Conservation (phyloP, 2,113 vertebrate species). For the Semicossyphus pulcher region DNA sequence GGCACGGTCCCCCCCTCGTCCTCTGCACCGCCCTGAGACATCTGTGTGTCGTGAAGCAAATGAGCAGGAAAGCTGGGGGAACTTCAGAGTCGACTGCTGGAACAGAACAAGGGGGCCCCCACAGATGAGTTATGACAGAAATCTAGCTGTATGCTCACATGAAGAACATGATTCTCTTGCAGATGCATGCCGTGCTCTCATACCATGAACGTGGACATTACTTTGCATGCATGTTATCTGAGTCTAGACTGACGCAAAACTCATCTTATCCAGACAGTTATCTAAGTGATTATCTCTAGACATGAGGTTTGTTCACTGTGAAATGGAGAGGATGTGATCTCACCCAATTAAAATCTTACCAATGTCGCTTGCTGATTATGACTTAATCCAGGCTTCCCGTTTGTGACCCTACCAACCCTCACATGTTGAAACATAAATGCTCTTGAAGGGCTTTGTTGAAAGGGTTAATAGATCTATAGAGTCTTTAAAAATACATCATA, state of each 20-base stretch:
- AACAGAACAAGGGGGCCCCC: constrained; percentile 65
- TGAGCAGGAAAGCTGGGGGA: constrained; percentile 62
- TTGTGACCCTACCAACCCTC: constrained; percentile 50
- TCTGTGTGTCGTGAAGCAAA: constrained; percentile 68
- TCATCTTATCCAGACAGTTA: constrained; percentile 44
- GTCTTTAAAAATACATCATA: too few species aligned
- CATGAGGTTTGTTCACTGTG: constrained; percentile 80
- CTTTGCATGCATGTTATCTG: constrained; percentile 18
- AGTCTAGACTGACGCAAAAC: constrained; percentile 34
- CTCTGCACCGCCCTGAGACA: constrained; percentile 59
- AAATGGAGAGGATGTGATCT: constrained; percentile 89
- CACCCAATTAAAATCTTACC: constrained; percentile 87
- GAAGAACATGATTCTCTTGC: constrained; percentile 55
- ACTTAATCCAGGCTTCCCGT: constrained; percentile 84
- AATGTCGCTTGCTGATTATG: constrained; percentile 82
- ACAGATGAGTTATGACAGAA: constrained; percentile 56
- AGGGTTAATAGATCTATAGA: not conserved
- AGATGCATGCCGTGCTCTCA: constrained; percentile 36
- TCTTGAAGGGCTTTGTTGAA: not conserved
- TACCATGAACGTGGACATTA: constrained; percentile 37
- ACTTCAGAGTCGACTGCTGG: constrained; percentile 67
- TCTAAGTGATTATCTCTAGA: constrained; percentile 61
- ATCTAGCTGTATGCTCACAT: constrained; percentile 41
- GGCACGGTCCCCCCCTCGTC: constrained; percentile 29
- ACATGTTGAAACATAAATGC: not conserved